Conservation (phyloP, 2,113 vertebrate species). For the Amia ocellicauda region DNA sequence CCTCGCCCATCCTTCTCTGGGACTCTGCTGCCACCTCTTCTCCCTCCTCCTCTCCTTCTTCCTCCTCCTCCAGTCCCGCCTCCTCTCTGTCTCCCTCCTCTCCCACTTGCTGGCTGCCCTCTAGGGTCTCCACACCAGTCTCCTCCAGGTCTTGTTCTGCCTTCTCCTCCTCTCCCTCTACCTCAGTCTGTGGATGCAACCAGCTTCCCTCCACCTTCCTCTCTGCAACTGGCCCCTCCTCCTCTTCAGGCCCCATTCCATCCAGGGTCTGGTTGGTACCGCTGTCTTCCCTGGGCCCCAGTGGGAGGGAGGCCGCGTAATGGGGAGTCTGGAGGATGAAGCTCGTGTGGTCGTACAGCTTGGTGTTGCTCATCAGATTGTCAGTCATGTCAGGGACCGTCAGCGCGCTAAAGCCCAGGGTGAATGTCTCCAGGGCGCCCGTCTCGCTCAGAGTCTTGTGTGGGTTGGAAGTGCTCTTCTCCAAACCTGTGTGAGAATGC, state of each 20-base stretch:
- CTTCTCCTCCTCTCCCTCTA: slow-evolving; percentile 4
- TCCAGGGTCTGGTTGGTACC: slow-evolving; percentile 32
- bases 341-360: slow-evolving; percentile 44
- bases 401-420: slow-evolving; percentile 45
- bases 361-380: slow-evolving; percentile 46
- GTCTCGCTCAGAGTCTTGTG: slow-evolving; percentile 30
- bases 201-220: not conserved
- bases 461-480: not conserved
- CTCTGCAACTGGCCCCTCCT: not conserved
- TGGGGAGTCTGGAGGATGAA: slow-evolving; percentile 15
- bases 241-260: slow-evolving; percentile 3
- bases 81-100: not conserved
- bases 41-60: not conserved
- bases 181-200: slow-evolving; percentile 11
- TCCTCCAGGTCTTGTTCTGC: not conserved
- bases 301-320: slow-evolving; percentile 16
- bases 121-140: not conserved
- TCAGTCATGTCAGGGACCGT: slow-evolving; percentile 42
- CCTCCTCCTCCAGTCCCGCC: not conserved
- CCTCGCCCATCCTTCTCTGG: not conserved
- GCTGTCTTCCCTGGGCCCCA: slow-evolving; percentile 37
- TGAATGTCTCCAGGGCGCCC: slow-evolving; percentile 40
- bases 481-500: not conserved
- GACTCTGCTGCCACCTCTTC: not conserved
- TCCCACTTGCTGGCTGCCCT: not conserved